Evolutionary conservation across 2,797 vertebrate species (phyloP).

Genomic region (Coendou prehensilis): DNA sequence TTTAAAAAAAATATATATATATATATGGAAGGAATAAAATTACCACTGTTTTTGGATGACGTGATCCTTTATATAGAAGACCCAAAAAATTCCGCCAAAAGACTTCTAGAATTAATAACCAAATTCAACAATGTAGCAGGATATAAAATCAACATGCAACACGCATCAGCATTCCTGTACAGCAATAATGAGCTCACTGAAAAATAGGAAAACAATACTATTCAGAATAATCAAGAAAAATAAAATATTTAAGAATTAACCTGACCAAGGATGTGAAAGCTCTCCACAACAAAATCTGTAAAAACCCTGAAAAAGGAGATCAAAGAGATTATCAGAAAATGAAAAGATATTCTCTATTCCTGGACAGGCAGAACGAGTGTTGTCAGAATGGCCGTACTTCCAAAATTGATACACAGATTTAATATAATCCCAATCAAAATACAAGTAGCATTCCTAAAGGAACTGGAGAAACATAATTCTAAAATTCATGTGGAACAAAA

Average conservation of each 20-base stretch:
- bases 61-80: background rate
- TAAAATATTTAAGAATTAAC: no score
- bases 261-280: background rate
- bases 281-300: background rate
- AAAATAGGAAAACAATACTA: background rate
- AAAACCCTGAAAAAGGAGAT: no score
- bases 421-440: background rate
- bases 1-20: background rate
- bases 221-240: background rate
- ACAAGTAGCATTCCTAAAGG: background rate
- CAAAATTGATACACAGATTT: background rate
- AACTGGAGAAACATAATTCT: background rate
- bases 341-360: background rate
- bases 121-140: background rate
- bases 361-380: background rate
- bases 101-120: background rate
- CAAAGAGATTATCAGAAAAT: no score
- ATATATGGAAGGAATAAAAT: background rate
- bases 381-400: background rate
- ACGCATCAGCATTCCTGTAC: background rate
- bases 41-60: background rate
- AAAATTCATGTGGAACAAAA: background rate
- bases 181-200: background rate
- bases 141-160: background rate
- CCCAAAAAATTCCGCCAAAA: background rate